Percentiles rank a stretch among this genome's conserved stretches.
Evolutionary conservation across 1,140 invertebrate genomes (phyloP).

Genomic region (Magallana angulata): DNA sequence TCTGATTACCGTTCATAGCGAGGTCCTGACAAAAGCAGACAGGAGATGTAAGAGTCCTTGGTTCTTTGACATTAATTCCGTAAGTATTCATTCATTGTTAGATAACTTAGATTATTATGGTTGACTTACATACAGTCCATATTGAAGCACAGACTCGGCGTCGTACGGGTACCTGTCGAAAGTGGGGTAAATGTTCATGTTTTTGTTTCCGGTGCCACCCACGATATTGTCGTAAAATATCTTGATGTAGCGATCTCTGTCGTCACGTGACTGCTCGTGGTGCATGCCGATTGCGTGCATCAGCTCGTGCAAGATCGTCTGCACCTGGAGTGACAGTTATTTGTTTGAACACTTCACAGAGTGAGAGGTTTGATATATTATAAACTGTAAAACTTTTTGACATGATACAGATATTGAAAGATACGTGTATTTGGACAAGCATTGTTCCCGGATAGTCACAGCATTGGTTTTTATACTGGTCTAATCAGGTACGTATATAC

Average conservation of each 20-base stretch:
- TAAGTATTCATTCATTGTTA: too few species aligned
- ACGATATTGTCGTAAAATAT: constrained; percentile 44
- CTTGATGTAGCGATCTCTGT: constrained; percentile 57
- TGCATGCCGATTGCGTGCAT: constrained; percentile 45
- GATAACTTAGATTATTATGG: neutral
- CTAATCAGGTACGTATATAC: too few species aligned
- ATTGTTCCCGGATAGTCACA: too few species aligned
- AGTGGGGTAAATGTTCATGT: constrained; percentile 36
- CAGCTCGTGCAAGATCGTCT: constrained; percentile 52
- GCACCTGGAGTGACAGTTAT: constrained; percentile 1
- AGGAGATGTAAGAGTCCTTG: too few species aligned
- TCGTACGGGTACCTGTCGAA: constrained; percentile 49
- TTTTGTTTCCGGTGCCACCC: neutral
- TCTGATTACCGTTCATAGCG: neutral
- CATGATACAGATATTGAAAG: too few species aligned
- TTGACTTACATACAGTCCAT: constrained; percentile 45
- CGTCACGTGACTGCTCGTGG: constrained; percentile 54
- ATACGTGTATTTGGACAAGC: too few species aligned
- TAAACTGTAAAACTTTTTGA: too few species aligned
- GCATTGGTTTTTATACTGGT: too few species aligned
- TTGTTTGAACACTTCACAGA: too few species aligned
- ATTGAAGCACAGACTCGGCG: constrained; percentile 49
- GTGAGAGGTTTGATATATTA: too few species aligned
- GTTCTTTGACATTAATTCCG: too few species aligned
- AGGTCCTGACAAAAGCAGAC: neutral